Evolutionary conservation across 2,888 invertebrate species (phyloP).

Genomic region (Boloria euphrosyne): DNA sequence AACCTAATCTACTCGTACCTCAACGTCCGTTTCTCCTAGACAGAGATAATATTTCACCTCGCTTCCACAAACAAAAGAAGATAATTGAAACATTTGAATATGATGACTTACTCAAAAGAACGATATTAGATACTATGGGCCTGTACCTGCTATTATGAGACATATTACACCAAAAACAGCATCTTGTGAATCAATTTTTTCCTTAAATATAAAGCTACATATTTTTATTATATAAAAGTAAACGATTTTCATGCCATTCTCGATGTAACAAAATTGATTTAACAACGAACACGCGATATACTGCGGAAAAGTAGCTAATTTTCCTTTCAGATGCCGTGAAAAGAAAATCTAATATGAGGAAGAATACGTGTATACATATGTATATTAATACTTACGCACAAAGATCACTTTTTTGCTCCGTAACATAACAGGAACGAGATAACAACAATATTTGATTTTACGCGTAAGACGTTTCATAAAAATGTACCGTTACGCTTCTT

Average conservation of each 20-base stretch:
- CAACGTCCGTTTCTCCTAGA: too few species aligned
- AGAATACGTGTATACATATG: neutral
- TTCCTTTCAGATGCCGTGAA: conserved; percentile 1
- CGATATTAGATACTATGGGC: too few species aligned
- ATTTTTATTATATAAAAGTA: neutral
- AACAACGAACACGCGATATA: conserved; percentile 4
- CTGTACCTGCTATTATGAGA: too few species aligned
- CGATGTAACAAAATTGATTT: neutral
- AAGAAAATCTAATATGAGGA: conserved; percentile 2
- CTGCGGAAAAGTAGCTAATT: conserved; percentile 3
- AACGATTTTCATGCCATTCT: neutral
- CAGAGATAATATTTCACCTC: too few species aligned
- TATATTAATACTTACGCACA: neutral
- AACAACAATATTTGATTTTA: conserved; percentile 28
- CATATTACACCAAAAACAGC: too few species aligned
- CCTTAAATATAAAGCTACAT: too few species aligned
- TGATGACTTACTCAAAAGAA: too few species aligned
- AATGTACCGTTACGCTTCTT: conserved; percentile 20
- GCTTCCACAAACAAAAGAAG: too few species aligned
- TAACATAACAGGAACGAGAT: conserved; percentile 21
- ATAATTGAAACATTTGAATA: too few species aligned
- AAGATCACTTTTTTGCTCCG: conserved; percentile 26
- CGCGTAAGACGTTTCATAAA: conserved; percentile 18
- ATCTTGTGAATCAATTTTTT: too few species aligned
- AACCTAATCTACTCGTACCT: too few species aligned